Evolutionary conservation across 2,888 invertebrate genomes (phyloP).

Genomic region (Apamea anceps): DNA sequence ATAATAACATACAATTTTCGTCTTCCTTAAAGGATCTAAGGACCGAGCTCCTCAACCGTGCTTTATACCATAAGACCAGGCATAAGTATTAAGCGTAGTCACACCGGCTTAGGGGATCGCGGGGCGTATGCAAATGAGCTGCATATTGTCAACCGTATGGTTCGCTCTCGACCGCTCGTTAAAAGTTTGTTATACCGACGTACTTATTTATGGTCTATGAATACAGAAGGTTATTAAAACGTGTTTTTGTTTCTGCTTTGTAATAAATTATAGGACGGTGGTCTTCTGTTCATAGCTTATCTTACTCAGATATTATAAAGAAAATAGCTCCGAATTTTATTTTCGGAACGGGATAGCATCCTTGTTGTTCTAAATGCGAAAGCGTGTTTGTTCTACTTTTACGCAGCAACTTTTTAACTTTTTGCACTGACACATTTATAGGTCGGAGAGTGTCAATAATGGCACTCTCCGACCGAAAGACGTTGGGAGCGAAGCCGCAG

Average conservation of each 20-base stretch:
- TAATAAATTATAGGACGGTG: neutral
- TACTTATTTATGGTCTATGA: conserved; percentile 33
- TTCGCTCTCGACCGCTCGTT: conserved; percentile 62
- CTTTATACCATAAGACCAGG: conserved; percentile 29
- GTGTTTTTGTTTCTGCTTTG: conserved; percentile 27
- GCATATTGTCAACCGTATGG: conserved; percentile 48
- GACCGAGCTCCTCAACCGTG: conserved; percentile 13
- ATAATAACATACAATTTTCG: conserved; percentile 18
- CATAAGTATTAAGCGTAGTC: conserved; percentile 55
- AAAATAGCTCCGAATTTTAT: neutral
- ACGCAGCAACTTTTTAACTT: neutral
- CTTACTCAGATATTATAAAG: neutral
- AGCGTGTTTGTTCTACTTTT: neutral
- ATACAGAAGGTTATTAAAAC: conserved; percentile 36
- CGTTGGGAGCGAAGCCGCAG: neutral
- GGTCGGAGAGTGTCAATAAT: neutral
- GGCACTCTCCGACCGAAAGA: too few relatives aligned
- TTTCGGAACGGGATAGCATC: neutral
- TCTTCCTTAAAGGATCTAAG: conserved; percentile 21
- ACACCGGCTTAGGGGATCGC: conserved; percentile 43
- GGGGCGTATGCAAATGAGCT: conserved; percentile 57
- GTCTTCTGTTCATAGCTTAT: neutral
- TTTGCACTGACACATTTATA: neutral
- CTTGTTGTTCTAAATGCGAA: neutral
- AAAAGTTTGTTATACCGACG: conserved; percentile 49